These are phyloP conservation scores for Bambusicola thoracicus DNA, from an alignment of 2,113 vertebrate species.

Conservation along the genomic window DNA sequence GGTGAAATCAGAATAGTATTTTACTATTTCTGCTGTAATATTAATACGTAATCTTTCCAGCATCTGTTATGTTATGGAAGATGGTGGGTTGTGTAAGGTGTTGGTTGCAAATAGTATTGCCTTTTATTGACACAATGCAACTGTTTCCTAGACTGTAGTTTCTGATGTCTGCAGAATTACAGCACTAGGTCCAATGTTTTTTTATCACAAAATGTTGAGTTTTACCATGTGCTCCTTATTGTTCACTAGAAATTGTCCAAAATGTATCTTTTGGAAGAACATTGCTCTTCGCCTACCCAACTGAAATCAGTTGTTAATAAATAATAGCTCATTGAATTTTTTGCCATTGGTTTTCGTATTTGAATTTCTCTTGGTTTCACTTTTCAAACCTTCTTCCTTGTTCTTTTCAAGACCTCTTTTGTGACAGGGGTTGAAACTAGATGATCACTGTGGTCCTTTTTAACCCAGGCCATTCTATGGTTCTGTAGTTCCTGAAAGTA, in stretches of 20 bases:
- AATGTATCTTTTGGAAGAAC: background rate
- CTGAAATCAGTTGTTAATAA: background rate
- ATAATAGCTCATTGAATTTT: background rate
- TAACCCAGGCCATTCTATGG: too few relatives aligned
- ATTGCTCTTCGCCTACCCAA: background rate
- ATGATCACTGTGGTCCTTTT: too few relatives aligned
- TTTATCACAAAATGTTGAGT: background rate
- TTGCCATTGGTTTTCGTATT: background rate
- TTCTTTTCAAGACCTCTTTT: background rate
- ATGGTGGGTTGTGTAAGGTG: background rate
- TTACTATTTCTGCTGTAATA: background rate
- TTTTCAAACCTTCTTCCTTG: background rate
- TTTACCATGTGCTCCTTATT: background rate
- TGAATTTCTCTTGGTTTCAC: background rate
- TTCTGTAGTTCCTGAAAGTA: background rate
- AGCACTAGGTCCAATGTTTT: background rate
- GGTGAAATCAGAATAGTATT: background rate
- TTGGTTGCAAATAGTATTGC: background rate
- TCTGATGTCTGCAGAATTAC: background rate
- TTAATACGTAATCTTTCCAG: background rate
- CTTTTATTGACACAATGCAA: background rate
- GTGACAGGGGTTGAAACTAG: background rate
- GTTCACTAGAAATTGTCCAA: background rate
- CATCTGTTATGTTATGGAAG: accelerated
- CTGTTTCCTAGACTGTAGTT: background rate